Conservation (phyloP, 2,113 vertebrate genomes). For the Stegostoma tigrinum region DNA sequence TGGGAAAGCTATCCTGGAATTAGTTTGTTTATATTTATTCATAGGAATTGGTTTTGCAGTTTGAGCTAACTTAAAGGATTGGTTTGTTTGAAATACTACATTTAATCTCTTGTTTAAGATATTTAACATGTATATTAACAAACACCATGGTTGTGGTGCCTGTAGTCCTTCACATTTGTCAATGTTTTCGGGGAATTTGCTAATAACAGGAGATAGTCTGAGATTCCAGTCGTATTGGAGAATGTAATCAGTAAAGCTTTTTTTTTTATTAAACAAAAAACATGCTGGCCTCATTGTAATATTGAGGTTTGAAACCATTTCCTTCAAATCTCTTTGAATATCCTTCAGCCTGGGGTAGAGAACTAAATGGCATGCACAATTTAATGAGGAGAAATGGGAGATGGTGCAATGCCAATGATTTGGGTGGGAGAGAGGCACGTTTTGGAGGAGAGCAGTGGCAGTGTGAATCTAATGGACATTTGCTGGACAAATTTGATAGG, state of each 20-base stretch:
- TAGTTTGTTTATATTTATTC: not conserved
- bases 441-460: not conserved
- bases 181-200: not conserved
- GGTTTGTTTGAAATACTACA: not conserved
- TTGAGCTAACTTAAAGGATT: not conserved
- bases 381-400: not conserved
- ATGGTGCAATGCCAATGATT: not conserved
- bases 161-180: not conserved
- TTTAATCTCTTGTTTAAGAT: not conserved
- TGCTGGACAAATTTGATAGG: not conserved
- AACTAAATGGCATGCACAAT: not conserved
- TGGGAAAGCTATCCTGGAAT: not conserved
- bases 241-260: not conserved
- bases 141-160: not conserved
- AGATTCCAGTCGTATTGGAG: not conserved
- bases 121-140: not conserved
- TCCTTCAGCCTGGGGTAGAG: no score
- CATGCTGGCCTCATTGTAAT: not conserved
- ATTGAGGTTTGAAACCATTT: not conserved
- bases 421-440: not conserved
- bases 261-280: not conserved
- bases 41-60: not conserved
- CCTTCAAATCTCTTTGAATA: not conserved
- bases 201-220: not conserved
- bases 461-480: not conserved